phyloP scores from a whole-genome alignment of 2,888 invertebrate species.

The Tenthredo notha region DNA sequence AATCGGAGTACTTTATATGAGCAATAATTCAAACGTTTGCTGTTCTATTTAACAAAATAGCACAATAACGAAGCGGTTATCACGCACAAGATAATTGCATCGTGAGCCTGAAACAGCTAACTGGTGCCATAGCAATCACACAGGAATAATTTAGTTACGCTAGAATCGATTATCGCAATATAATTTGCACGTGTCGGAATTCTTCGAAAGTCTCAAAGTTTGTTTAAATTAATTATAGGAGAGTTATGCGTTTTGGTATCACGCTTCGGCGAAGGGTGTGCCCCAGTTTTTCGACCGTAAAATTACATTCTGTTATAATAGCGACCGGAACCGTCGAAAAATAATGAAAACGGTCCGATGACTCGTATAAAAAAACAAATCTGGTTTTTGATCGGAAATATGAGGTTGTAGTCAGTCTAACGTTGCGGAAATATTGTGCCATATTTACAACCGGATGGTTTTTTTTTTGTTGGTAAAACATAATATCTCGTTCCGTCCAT shows the following conservation, averaged over 20 bases:
- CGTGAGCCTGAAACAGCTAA: background rate
- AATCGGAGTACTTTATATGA: background rate
- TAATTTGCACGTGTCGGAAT: slow-evolving; percentile 1
- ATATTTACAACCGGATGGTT: background rate
- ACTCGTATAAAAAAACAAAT: background rate
- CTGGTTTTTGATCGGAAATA: background rate
- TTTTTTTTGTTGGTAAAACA: background rate
- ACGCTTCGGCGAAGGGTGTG: background rate
- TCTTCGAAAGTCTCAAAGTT: slow-evolving; percentile 7
- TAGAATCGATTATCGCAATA: background rate
- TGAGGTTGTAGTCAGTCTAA: background rate
- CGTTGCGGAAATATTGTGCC: background rate
- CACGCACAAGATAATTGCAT: slow-evolving; percentile 26
- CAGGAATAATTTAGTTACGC: slow-evolving; percentile 14
- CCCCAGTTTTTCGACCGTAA: slow-evolving; percentile 19
- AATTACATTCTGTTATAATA: slow-evolving; percentile 12
- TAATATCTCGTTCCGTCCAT: background rate
- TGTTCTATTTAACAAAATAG: slow-evolving; percentile 22
- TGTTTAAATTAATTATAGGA: background rate
- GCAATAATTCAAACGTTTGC: slow-evolving; percentile 17
- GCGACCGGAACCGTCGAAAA: background rate
- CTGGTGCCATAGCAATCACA: background rate
- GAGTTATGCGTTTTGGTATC: background rate
- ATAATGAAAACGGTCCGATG: background rate
- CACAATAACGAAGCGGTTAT: slow-evolving; percentile 33